Evolutionary conservation across 1,140 invertebrate genomes (phyloP).

Genomic region (Trinorchestia longiramus): DNA sequence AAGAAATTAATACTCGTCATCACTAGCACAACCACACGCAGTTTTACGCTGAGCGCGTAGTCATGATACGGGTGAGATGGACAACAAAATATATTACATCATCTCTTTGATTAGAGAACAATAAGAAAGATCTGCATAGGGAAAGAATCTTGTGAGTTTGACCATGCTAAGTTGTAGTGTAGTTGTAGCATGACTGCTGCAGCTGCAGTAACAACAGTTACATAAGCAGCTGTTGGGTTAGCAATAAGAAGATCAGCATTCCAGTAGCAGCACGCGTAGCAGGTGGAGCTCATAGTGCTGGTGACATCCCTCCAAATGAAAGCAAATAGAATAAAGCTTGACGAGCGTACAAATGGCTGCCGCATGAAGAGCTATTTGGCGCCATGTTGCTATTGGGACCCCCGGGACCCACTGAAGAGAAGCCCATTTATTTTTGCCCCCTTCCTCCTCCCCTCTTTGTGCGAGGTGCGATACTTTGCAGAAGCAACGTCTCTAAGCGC

Average conservation of each 20-base stretch:
- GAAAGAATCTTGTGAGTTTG: too few species aligned
- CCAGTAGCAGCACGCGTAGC: not conserved
- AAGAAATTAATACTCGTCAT: too few species aligned
- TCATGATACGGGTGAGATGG: too few species aligned
- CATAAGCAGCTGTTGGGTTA: not conserved
- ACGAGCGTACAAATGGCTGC: conserved; percentile 9
- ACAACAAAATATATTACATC: too few species aligned
- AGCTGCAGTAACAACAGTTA: too few species aligned
- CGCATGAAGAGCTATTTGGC: conserved; percentile 31
- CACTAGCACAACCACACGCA: too few species aligned
- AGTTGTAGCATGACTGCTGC: too few species aligned
- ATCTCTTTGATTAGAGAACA: too few species aligned
- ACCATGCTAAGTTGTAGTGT: too few species aligned
- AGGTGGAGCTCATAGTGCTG: not conserved
- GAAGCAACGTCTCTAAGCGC: not conserved
- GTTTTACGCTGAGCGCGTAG: too few species aligned
- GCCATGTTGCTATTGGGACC: conserved; percentile 1
- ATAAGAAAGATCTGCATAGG: too few species aligned
- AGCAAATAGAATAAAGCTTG: conserved; percentile 30
- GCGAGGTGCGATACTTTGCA: not conserved
- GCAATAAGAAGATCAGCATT: not conserved
- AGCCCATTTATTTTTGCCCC: not conserved
- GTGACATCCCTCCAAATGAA: conserved; percentile 22
- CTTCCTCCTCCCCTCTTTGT: too few species aligned
- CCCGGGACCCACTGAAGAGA: conserved; percentile 3